These are phyloP conservation scores for Dichetophora obliterata DNA, from an alignment of 2,888 invertebrate species.

Conservation along the genomic window DNA sequence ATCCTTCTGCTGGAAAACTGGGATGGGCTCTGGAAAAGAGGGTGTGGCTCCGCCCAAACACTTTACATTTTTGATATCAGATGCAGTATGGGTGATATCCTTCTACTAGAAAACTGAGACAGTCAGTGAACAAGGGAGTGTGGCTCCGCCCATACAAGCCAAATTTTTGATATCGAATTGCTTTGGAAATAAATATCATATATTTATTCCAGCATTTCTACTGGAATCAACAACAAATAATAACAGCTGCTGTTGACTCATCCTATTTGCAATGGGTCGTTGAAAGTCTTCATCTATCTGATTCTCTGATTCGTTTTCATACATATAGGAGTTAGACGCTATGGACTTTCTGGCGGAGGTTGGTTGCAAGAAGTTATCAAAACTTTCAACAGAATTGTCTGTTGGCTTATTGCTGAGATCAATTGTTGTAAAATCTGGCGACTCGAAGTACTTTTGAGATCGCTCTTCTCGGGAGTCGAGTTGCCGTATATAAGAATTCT, in stretches of 20 bases:
- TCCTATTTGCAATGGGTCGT: conserved; percentile 70
- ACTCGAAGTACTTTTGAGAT: conserved; percentile 89
- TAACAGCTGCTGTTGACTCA: conserved; percentile 81
- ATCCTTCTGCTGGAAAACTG: too few relatives aligned
- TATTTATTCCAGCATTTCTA: too few relatives aligned
- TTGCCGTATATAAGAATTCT: conserved; percentile 88
- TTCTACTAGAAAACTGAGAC: too few relatives aligned
- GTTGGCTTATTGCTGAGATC: conserved; percentile 65
- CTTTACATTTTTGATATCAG: too few relatives aligned
- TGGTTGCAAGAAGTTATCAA: conserved; percentile 69
- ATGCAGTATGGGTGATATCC: too few relatives aligned
- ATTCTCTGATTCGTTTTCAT: conserved; percentile 71
- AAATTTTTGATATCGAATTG: too few relatives aligned
- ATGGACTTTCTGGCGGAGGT: conserved; percentile 26
- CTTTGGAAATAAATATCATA: too few relatives aligned
- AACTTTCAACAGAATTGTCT: conserved; percentile 65
- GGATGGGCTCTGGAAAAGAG: too few relatives aligned
- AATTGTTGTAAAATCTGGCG: conserved; percentile 75
- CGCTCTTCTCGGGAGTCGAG: conserved; percentile 91
- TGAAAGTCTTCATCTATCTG: conserved; percentile 74
- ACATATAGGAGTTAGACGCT: conserved; percentile 51
- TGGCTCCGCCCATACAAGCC: too few relatives aligned
- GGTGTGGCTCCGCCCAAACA: too few relatives aligned
- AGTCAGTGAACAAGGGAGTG: too few relatives aligned
- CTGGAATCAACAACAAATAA: too few relatives aligned